Conservation (phyloP, 2,888 invertebrate species). For the Andrena minutula region DNA sequence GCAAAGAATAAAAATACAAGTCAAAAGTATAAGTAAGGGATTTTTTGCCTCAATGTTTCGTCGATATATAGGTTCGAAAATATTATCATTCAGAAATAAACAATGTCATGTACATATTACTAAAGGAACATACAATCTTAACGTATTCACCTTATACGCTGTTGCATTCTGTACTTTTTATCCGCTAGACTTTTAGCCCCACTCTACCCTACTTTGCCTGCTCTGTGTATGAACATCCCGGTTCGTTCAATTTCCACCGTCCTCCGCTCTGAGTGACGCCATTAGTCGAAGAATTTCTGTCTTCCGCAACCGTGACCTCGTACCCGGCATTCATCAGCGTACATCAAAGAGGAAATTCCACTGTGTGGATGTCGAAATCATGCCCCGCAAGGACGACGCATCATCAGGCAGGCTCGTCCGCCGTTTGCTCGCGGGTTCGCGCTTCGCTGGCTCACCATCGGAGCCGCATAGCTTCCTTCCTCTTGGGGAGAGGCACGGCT, state of each 20-base stretch:
- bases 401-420: conserved; percentile 29
- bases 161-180: too few species aligned
- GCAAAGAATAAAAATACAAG: too few species aligned
- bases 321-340: conserved; percentile 24
- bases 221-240: not conserved
- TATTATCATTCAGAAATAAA: too few species aligned
- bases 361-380: conserved; percentile 40
- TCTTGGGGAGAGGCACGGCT: conserved; percentile 20
- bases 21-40: too few species aligned
- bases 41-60: too few species aligned
- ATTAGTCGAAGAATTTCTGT: conserved; percentile 33
- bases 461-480: conserved; percentile 31
- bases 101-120: too few species aligned
- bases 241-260: conserved; percentile 17
- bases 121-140: too few species aligned
- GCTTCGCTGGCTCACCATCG: conserved; percentile 36
- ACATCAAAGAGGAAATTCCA: conserved; percentile 52
- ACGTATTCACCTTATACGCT: too few species aligned
- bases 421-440: conserved; percentile 34
- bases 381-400: conserved; percentile 45
- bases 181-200: too few species aligned
- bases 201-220: not conserved
- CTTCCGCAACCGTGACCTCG: not conserved
- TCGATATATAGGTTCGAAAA: too few species aligned
- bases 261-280: conserved; percentile 20